A percentile compares a stretch with the other conserved stretches of the same genome.
phyloP scores from a whole-genome alignment of 2,888 invertebrate species.

The Melanotus villosus region DNA sequence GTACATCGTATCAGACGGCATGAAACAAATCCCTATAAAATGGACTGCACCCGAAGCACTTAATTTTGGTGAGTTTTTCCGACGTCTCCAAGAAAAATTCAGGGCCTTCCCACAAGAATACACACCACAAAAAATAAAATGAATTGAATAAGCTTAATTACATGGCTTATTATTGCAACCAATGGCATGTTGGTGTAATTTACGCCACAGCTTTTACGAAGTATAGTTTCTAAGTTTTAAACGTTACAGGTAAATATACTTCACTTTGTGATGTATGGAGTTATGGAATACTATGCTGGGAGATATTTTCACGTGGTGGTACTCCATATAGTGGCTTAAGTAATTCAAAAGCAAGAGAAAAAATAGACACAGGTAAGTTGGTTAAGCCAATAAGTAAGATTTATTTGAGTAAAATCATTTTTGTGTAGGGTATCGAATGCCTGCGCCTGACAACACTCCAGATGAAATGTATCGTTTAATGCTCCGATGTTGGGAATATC shows the following conservation, averaged over 20 bases:
- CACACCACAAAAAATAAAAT: no score
- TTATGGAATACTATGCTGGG: conserved; percentile 96
- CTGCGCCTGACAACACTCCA: conserved; percentile 89
- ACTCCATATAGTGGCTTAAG: conserved; percentile 95
- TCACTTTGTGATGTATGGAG: conserved; percentile 98
- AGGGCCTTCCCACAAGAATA: no score
- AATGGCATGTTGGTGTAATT: background rate
- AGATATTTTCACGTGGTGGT: conserved; percentile 94
- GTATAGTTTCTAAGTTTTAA: no score
- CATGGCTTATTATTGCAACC: no score
- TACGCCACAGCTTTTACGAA: no score
- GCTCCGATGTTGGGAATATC: conserved; percentile 95
- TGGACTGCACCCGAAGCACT: conserved; percentile 99
- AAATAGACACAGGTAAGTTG: conserved; percentile 87
- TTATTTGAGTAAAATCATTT: background rate
- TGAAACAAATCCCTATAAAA: conserved; percentile 99
- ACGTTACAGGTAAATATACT: conserved; percentile 95
- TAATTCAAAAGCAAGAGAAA: conserved; percentile 93
- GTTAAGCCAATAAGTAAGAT: conserved; percentile 9
- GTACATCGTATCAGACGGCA: conserved; percentile 96
- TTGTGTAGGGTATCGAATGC: conserved; percentile 89
- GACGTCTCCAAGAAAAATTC: no score
- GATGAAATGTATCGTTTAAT: conserved; percentile 92
- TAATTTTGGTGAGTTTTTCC: conserved; percentile 81
- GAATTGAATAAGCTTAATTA: no score